Evolutionary conservation across 2,113 vertebrate genomes (phyloP).

Genomic region (Connochaetes taurinus): DNA sequence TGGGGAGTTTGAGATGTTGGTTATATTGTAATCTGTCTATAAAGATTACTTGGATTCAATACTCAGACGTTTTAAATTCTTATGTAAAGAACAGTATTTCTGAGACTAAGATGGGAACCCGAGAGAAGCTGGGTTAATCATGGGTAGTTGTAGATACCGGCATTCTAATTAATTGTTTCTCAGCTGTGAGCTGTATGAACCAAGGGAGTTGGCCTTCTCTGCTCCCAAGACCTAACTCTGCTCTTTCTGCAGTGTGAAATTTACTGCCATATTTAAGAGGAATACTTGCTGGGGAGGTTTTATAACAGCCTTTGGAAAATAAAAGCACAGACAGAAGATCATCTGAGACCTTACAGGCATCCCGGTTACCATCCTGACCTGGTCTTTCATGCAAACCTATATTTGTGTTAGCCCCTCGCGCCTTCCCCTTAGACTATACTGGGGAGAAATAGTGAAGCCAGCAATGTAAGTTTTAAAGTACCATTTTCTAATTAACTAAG

Average conservation of each 20-base stretch:
- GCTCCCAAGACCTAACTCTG: not conserved
- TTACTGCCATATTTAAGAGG: not conserved
- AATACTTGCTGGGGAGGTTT: not conserved
- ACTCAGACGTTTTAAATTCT: not conserved
- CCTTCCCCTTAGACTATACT: not conserved
- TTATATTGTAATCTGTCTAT: conserved; percentile 28
- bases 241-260: not conserved
- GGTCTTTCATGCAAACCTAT: not conserved
- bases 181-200: not conserved
- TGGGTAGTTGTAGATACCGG: not conserved
- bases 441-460: not conserved
- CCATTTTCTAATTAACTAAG: conserved; percentile 16
- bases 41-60: not conserved
- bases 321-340: not conserved
- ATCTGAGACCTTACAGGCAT: not conserved
- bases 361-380: not conserved
- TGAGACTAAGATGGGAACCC: not conserved
- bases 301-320: not conserved
- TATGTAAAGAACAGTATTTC: not conserved
- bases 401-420: not conserved
- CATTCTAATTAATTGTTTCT: not conserved
- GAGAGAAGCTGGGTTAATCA: not conserved
- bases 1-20: not conserved
- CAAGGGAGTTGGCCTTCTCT: not conserved
- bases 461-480: not conserved